phyloP scores from a whole-genome alignment of 1,140 invertebrate species.

The Drosophila simulans region DNA sequence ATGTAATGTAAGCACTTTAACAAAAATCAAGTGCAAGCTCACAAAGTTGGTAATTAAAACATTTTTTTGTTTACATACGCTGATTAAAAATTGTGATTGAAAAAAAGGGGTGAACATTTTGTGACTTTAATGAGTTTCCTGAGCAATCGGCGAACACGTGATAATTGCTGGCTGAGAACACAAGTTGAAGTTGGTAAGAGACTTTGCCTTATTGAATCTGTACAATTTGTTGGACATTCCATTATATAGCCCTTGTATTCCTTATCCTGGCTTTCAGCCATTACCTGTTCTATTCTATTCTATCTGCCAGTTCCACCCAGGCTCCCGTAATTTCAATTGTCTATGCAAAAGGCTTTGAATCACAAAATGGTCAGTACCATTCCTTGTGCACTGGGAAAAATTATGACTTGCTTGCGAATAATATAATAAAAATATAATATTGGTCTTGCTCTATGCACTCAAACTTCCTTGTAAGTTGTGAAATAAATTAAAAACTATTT shows the following conservation, averaged over 20 bases:
- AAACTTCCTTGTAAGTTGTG: no score
- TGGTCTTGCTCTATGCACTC: no score
- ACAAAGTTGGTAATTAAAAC: slow-evolving; percentile 42
- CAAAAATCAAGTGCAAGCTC: no score
- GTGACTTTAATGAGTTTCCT: slow-evolving; percentile 34
- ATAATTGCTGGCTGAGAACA: slow-evolving; percentile 55
- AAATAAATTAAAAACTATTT: no score
- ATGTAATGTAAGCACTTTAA: not conserved
- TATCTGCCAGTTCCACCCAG: slow-evolving; percentile 4
- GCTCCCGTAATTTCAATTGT: slow-evolving; percentile 74
- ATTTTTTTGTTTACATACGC: no score
- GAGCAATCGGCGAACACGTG: slow-evolving; percentile 33
- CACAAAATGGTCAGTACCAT: slow-evolving; percentile 62
- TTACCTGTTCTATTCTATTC: slow-evolving; percentile 23
- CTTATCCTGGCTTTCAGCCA: not conserved
- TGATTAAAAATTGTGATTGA: not conserved
- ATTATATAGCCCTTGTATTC: not conserved
- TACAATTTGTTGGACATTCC: slow-evolving; percentile 72
- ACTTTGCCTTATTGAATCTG: slow-evolving; percentile 71
- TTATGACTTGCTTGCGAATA: no score
- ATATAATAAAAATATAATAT: no score
- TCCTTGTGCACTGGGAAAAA: slow-evolving; percentile 1
- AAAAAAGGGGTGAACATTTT: not conserved
- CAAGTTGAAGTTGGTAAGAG: slow-evolving; percentile 2
- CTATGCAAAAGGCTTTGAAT: slow-evolving; percentile 77